These are phyloP conservation scores for Rhabdophis nuchalis DNA, from an alignment of 2,797 vertebrate genomes.

Conservation along the genomic window DNA sequence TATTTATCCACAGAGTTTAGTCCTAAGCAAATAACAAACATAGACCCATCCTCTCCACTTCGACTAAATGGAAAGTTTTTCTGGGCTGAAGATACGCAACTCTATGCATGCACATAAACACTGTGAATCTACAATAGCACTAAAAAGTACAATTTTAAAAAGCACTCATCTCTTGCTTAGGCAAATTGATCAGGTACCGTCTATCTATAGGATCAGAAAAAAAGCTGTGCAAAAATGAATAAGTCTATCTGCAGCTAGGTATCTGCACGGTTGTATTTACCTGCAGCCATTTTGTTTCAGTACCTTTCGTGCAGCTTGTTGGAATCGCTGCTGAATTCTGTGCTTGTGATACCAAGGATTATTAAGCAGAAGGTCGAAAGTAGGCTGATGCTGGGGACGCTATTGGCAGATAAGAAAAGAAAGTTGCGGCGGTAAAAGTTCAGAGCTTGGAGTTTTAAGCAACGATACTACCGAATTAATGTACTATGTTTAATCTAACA, in stretches of 20 bases:
- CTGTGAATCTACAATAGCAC: not conserved
- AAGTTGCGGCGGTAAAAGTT: not conserved
- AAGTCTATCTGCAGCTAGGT: not conserved
- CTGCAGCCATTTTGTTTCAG: constrained; percentile 3
- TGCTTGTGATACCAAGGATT: constrained; percentile 74
- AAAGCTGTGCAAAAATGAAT: not conserved
- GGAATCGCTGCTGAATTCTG: constrained; percentile 76
- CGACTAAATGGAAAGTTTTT: not conserved
- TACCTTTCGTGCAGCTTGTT: constrained; percentile 88
- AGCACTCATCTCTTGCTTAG: not conserved
- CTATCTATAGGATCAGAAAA: not conserved
- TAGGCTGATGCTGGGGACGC: constrained; percentile 59
- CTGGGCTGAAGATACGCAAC: not conserved
- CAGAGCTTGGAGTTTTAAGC: constrained; percentile 16
- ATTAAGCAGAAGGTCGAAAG: constrained; percentile 74
- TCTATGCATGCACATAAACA: not conserved
- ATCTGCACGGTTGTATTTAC: not conserved
- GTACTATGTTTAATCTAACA: not conserved
- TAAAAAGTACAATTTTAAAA: not conserved
- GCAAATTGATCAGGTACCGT: not conserved
- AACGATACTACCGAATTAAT: constrained; percentile 7
- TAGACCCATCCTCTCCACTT: not conserved
- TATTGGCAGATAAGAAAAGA: not conserved
- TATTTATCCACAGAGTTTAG: not conserved
- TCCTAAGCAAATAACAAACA: not conserved